Base-by-base conservation (phyloP, 1,140 invertebrate genomes). In the Ceratitis capitata region DNA sequence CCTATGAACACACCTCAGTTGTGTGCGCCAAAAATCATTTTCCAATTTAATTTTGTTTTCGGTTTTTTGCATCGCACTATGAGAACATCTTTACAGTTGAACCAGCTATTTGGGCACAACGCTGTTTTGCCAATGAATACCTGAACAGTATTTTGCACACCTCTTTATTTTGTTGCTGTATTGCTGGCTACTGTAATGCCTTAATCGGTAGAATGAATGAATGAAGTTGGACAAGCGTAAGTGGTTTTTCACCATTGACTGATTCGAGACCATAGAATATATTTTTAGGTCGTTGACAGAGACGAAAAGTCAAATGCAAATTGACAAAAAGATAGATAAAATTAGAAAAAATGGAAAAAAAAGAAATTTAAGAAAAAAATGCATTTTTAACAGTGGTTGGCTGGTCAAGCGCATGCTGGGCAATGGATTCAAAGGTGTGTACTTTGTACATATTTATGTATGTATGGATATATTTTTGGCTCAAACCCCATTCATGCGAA, bases 271-370 rank as follows among this genome's bases (percentile, higher is more conserved):
- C n/a, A n/a, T n/a, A n/a, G n/a, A n/a, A n/a, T n/a, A 23, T 45
- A 45, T 45, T 78, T 47, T 78, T 42, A 19, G 69, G 69, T 78
- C 69, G 69, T 78, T 78, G 69, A 78, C 69, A 78, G 45, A 45
- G 39, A 78, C 42, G 69, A 78, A 45, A 78, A 78, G 69, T 78
- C 69, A 78, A 78, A 78, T 78, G 69, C 42, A 78, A 78, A 78
- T 78, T 45, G 39, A 45, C 42, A 78, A 45, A 47, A 78, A 26
- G 14, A 58, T 1, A 6, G 19, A 56, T 3, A 56, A 56, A 6
- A 56, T 9, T 16, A 19, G 2, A 42, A 78, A 47, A 32, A 69
- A 69, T 29, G n/a, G n/a, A n/a, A n/a, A n/a, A n/a, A n/a, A n/a
- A n/a, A n/a, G n/a, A n/a, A n/a, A n/a, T n/a, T n/a, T n/a, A n/a